phyloP scores from a whole-genome alignment of 2,797 vertebrate genomes.

The Loris lydekkerianus region DNA sequence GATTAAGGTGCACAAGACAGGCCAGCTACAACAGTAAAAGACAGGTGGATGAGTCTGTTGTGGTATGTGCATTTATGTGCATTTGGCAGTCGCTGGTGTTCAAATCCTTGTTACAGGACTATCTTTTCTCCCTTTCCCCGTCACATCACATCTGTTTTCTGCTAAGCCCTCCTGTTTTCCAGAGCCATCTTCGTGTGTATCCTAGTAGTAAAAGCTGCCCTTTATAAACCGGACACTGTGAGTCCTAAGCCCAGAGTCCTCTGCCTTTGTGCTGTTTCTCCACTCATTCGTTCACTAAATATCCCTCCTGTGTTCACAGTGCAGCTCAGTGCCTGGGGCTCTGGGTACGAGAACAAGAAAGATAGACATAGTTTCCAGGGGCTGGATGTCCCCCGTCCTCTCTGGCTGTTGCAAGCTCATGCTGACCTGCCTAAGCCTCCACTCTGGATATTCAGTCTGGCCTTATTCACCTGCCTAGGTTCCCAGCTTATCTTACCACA shows the following conservation, averaged over 20 bases:
- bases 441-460: neutral
- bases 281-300: neutral
- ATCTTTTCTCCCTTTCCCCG: neutral
- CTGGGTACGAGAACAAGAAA: neutral
- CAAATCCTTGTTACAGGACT: neutral
- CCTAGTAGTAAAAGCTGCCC: neutral
- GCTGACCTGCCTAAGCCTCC: neutral
- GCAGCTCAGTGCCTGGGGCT: neutral
- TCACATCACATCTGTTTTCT: neutral
- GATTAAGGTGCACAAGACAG: neutral
- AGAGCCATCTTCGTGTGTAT: neutral
- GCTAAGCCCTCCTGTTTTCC: neutral
- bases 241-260: neutral
- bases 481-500: neutral
- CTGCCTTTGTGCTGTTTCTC: neutral
- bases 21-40: neutral
- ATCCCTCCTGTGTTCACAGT: neutral
- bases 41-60: neutral
- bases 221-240: neutral
- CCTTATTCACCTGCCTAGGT: constrained; percentile 1
- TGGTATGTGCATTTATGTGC: neutral
- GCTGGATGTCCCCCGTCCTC: neutral
- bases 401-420: neutral
- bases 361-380: neutral
- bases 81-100: neutral